phyloP scores from a whole-genome alignment of 2,888 invertebrate genomes.

The Spodoptera littoralis region DNA sequence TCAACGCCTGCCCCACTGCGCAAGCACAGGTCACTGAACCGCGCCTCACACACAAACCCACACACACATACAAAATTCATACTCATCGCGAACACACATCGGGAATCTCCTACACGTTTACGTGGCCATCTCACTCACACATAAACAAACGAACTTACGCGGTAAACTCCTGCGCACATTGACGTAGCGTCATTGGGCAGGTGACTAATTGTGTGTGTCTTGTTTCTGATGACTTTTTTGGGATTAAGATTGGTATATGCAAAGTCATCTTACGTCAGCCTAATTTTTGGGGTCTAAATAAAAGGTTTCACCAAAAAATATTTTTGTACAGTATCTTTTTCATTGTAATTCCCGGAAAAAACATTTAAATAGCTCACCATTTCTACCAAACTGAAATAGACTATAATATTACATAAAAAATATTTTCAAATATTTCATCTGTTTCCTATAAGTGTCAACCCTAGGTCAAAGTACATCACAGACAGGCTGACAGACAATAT shows the following conservation, averaged over 20 bases:
- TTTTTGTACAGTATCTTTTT: no score
- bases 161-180: constrained; percentile 57
- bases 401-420: no score
- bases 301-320: no score
- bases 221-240: constrained; percentile 55
- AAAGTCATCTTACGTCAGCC: neutral
- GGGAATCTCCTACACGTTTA: constrained; percentile 27
- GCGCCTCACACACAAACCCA: constrained; percentile 57
- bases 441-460: constrained; percentile 10
- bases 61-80: constrained; percentile 43
- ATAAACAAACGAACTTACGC: constrained; percentile 33
- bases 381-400: no score
- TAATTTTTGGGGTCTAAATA: no score
- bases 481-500: constrained; percentile 34
- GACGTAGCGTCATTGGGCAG: constrained; percentile 62
- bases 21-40: constrained; percentile 78
- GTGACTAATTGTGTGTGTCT: constrained; percentile 74
- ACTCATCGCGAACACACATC: constrained; percentile 52
- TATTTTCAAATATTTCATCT: no score
- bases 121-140: constrained; percentile 36
- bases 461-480: constrained; percentile 22
- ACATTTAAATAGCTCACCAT: no score
- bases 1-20: constrained; percentile 87
- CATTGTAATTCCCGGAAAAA: no score
- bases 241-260: constrained; percentile 44